Evolutionary conservation across 2,888 invertebrate species (phyloP), one percentile per base, ranked within the genome.

Genomic region (Rhabditophanes sp.): DNA sequence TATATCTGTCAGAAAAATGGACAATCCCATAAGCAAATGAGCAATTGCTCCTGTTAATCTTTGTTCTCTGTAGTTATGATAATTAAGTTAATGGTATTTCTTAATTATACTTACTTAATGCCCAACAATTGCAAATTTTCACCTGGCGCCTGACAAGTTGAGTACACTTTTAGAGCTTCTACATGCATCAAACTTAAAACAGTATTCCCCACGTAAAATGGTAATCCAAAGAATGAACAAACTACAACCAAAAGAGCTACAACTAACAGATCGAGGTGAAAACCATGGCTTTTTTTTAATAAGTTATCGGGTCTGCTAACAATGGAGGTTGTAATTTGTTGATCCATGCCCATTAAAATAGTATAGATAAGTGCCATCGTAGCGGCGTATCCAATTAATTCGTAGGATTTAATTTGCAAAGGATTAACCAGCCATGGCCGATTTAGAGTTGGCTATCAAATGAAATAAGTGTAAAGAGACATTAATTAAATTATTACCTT

Each of bases 231-330:
- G 18, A 71, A 28, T 0, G 85, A 85, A 64, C 82, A 82, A 35
- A 80, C 70, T 8, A 79, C 75, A 66, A 87, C 84, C 62, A 83
- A 74, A 33, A 78, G 57, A 42, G 82, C 82, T 53, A 90, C 75
- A 28, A 90, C 73, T 9, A 90, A 79, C 58, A 90, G 80, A 68
- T 93, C 90, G 73, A 85, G 75, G 70, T 90, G 90, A 65, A 85
- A 81, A 8, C 90, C 90, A 45, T 82, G 80, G 17, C 90, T 88
- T 66, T 93, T 93, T 64, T 61, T 54, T 3, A 70, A 52, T 41
- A 69, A 68, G 49, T 70, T 69, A 50, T 70, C 69, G 39, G 65
- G 67, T 32, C 70, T 54, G 55, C 70, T 70, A 37, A 70, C 64
- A 41, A 70, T 70, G 17, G 69, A 69, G n/a, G 69, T 66, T 2